Percentiles rank a stretch among this genome's conserved stretches.
phyloP scores from a whole-genome alignment of 2,113 vertebrate genomes.

The Cochlearius cochlearius region DNA sequence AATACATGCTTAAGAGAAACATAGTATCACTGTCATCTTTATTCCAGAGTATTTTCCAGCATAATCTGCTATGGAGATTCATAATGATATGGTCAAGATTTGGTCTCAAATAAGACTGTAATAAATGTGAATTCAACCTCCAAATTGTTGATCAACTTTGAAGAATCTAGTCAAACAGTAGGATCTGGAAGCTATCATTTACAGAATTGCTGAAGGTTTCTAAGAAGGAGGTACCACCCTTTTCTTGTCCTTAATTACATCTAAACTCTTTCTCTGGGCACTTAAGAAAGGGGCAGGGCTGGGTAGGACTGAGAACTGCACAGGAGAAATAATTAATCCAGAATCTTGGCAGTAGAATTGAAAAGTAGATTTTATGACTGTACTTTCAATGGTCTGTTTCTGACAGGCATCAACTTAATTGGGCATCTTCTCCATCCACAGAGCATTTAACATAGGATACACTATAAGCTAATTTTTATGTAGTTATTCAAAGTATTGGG shows the following conservation, averaged over 20 bases:
- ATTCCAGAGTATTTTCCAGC: not conserved
- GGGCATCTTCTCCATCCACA: not conserved
- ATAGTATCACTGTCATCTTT: not conserved
- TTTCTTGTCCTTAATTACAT: not conserved
- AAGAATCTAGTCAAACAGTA: no score
- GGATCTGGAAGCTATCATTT: no score
- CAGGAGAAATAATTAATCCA: not conserved
- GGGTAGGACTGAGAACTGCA: not conserved
- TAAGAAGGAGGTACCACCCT: no score
- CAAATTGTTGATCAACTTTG: no score
- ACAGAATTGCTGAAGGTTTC: no score
- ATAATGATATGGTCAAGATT: no score
- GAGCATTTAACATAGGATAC: not conserved
- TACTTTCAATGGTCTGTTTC: not conserved
- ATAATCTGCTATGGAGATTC: not conserved
- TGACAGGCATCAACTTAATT: not conserved
- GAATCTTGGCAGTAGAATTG: not conserved
- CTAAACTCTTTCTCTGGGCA: not conserved
- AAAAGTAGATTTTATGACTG: not conserved
- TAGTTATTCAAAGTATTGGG: not conserved
- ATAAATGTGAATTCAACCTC: no score
- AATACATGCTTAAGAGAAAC: not conserved
- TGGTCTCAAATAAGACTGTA: no score
- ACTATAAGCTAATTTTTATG: not conserved
- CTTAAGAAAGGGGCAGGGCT: not conserved